These are phyloP conservation scores for Pararge aegeria DNA, from an alignment of 1,140 invertebrate genomes.

Conservation along the genomic window DNA sequence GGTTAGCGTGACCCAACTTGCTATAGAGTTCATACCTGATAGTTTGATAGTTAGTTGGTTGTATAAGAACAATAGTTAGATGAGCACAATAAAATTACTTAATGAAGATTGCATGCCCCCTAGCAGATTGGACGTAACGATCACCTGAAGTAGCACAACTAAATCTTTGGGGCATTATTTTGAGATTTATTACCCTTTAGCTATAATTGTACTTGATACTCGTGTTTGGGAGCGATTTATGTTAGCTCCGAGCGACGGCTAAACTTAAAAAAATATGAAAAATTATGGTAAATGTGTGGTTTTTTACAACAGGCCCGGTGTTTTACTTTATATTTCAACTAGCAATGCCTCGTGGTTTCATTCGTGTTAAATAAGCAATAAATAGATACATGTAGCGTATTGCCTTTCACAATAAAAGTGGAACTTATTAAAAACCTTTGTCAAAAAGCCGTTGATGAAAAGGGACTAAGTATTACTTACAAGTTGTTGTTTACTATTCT, in stretches of 20 bases:
- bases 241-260: constrained; percentile 51
- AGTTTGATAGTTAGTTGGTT: background rate
- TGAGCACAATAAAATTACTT: constrained; percentile 49
- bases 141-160: constrained; percentile 70
- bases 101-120: constrained; percentile 72
- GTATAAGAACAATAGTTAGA: constrained; percentile 10
- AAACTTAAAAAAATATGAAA: constrained; percentile 24
- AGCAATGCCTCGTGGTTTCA: background rate
- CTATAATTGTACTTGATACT: constrained; percentile 57
- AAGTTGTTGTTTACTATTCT: too few relatives aligned
- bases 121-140: constrained; percentile 60
- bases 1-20: too few relatives aligned
- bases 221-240: constrained; percentile 64
- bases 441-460: too few relatives aligned
- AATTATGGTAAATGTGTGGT: constrained; percentile 22
- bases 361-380: too few relatives aligned
- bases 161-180: constrained; percentile 64
- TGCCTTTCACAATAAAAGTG: too few relatives aligned
- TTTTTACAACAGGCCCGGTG: constrained; percentile 4
- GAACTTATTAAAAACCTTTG: too few relatives aligned
- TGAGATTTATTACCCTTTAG: constrained; percentile 70
- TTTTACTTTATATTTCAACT: background rate
- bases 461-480: too few relatives aligned
- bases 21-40: too few relatives aligned
- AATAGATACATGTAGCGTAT: too few relatives aligned